These are phyloP conservation scores for Perccottus glenii DNA, from an alignment of 2,113 vertebrate genomes.

Conservation along the genomic window DNA sequence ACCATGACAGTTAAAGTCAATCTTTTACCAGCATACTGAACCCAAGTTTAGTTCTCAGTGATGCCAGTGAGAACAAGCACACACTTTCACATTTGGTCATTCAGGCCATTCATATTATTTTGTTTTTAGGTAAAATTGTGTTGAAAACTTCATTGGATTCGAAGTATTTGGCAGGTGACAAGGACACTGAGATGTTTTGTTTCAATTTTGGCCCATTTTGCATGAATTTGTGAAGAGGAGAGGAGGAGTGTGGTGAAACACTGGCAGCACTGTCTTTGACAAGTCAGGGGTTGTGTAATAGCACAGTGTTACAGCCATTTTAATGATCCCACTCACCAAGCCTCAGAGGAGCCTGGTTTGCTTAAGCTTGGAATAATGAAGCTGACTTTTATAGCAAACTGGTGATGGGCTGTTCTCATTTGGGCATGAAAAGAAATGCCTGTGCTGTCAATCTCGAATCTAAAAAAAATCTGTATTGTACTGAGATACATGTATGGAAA, in stretches of 20 bases:
- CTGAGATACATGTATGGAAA: not conserved
- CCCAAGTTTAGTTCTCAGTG: slow-evolving; percentile 16
- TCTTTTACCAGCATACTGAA: slow-evolving; percentile 20
- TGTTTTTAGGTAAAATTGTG: slow-evolving; percentile 29
- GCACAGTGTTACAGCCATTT: slow-evolving; percentile 54
- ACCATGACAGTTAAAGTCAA: not conserved
- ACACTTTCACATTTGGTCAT: not conserved
- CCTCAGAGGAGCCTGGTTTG: slow-evolving; percentile 65
- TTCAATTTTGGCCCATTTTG: slow-evolving; percentile 47
- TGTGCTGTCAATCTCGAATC: slow-evolving; percentile 25
- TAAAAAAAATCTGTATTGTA: slow-evolving; percentile 20
- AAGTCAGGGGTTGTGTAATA: slow-evolving; percentile 51
- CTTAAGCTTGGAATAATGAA: slow-evolving; percentile 70
- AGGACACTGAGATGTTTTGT: slow-evolving; percentile 14
- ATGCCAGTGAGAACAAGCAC: not conserved
- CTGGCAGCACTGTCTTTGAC: slow-evolving; percentile 47
- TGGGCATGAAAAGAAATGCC: slow-evolving; percentile 44
- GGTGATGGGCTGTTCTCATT: slow-evolving; percentile 50
- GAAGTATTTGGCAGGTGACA: slow-evolving; percentile 46
- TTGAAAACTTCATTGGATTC: slow-evolving; percentile 20
- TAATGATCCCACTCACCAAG: slow-evolving; percentile 67
- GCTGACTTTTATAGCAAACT: slow-evolving; percentile 57
- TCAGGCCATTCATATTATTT: not conserved
- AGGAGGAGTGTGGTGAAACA: slow-evolving; percentile 41
- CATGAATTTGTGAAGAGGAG: slow-evolving; percentile 23